Conservation (phyloP, 2,113 vertebrate genomes). For the Macroglossus sobrinus region DNA sequence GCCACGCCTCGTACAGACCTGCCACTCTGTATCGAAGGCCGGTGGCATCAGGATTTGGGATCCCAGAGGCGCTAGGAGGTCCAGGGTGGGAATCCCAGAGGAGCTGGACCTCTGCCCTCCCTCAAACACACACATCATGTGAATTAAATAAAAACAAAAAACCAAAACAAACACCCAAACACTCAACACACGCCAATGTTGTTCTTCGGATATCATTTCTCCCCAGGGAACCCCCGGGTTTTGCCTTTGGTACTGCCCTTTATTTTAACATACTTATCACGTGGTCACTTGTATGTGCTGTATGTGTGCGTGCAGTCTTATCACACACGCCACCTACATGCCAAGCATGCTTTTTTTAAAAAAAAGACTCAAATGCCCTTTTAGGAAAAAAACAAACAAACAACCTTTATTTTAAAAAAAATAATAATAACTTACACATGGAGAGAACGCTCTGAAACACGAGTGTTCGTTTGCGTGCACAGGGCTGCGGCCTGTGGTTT, state of each 20-base stretch:
- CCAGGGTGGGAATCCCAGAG: not conserved
- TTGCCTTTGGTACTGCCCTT: accelerated
- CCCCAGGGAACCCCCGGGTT: not conserved
- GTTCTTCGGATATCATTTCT: accelerated
- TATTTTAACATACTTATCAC: not conserved
- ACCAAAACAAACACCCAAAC: too few relatives aligned
- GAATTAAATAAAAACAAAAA: too few relatives aligned
- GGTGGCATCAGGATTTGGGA: accelerated
- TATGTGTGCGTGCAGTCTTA: accelerated
- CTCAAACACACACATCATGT: not conserved
- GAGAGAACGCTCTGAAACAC: conserved; percentile 60
- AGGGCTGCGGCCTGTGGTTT: conserved; percentile 1
- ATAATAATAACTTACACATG: conserved; percentile 83
- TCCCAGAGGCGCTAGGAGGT: too few relatives aligned
- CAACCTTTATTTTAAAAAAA: conserved; percentile 83
- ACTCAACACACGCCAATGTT: too few relatives aligned
- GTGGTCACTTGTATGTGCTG: accelerated
- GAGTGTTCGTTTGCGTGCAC: not conserved
- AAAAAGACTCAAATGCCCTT: not conserved
- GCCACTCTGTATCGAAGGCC: too few relatives aligned
- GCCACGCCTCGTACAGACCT: not conserved
- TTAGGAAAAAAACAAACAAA: conserved; percentile 51
- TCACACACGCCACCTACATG: accelerated
- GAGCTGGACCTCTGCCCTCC: not conserved
- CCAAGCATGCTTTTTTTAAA: not conserved